phyloP scores from a whole-genome alignment of 2,113 vertebrate genomes.

The Colinus virginianus region DNA sequence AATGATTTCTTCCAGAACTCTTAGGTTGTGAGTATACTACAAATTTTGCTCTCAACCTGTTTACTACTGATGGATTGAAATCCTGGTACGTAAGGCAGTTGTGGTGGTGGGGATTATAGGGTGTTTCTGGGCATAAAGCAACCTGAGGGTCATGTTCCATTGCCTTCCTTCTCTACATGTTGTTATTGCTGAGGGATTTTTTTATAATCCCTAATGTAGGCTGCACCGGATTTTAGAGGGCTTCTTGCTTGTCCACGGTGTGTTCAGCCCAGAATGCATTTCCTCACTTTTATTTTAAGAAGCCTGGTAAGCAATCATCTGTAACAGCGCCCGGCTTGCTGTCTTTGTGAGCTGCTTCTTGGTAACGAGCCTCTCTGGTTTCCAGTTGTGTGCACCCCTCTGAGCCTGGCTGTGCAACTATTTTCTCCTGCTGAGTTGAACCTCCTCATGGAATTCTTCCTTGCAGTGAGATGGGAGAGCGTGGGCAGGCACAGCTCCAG shows the following conservation, averaged over 20 bases:
- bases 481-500: fast-evolving
- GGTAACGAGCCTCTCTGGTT: not conserved
- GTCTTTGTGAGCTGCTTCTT: not conserved
- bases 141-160: not conserved
- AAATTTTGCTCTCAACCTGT: not conserved
- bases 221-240: conserved; percentile 2
- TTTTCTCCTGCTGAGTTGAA: not conserved
- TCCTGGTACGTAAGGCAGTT: not conserved
- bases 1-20: not conserved
- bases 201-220: not conserved
- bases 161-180: not conserved
- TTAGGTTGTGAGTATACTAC: not conserved
- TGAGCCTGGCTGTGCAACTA: not conserved
- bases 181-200: not conserved
- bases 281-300: not conserved
- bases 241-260: not conserved
- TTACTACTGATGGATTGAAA: not conserved
- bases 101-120: not conserved
- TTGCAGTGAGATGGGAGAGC: not conserved
- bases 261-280: not conserved
- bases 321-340: not conserved
- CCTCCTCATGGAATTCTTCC: not conserved
- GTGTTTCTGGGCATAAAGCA: not conserved
- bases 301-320: not conserved
- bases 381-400: not conserved